Base-by-base conservation (phyloP, 2,797 vertebrate species). In the Crypturellus tataupa region DNA sequence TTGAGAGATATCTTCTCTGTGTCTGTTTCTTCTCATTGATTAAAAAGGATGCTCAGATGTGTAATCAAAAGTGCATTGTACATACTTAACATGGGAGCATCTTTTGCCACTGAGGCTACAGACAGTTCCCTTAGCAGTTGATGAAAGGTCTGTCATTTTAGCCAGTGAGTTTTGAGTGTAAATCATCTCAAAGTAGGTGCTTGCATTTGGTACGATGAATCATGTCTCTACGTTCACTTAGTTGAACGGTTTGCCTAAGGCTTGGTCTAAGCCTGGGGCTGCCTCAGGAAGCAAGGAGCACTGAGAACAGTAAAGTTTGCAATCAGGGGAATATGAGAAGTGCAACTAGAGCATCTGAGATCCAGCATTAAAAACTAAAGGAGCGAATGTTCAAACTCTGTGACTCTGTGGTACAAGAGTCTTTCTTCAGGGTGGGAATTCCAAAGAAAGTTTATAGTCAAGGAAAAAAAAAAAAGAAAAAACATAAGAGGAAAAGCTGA, bases 1-100 rank as follows among this genome's bases (percentile, higher is more conserved):
- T 42, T 55, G 70, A 81, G 23, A 90, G 39, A 63, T 94, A 81
- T 93, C 89, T 81, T 94, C 47, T 69, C 72, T 44, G 35, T 77
- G 81, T 33, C 13, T 55, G n/a, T 35, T 71, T 80, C 62, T 65
- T 63, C 64, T 85, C 42, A 69, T 65, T 86, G 60, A 69, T 88
- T 62, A 94, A 55, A 59, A 21, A 15, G 40, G 65, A 80, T 91
- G 37, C 23, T 92, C 80, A 72, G 77, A 63, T 17, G 19, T 4
- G 3, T 49, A 69, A 51, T 17, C 5, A 27, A 37, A 70, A 17
- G 25, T 80, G 35, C 62, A 46, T 29, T 55, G 44, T 17, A 83
- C 70, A 33, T 69, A 76, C 0, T 0, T 40, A 56, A 44, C 27
- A 37, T 53, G 49, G 2, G 1, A 84, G n/a, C n/a, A 29, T 21